phyloP scores from a whole-genome alignment of 2,797 vertebrate species.

The Buceros bicornis region DNA sequence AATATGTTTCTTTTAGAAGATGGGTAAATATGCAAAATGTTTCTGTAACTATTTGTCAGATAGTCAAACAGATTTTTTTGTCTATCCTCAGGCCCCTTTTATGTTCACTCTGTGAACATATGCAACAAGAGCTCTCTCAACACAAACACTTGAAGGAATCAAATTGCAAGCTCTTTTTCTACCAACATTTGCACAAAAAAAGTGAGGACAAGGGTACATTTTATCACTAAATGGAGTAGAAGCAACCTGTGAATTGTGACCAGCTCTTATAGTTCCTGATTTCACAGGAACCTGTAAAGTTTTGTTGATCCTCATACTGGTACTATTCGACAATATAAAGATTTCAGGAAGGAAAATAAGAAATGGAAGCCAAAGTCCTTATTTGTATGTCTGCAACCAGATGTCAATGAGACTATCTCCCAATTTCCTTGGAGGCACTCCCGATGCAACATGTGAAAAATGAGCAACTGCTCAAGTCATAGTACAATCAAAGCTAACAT shows the following conservation, averaged over 20 bases:
- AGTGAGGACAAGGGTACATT: background rate
- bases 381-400: background rate
- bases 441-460: constrained; percentile 15
- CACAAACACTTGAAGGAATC: constrained; percentile 67
- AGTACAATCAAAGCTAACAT: background rate
- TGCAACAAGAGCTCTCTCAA: constrained; percentile 62
- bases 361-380: background rate
- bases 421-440: background rate
- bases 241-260: background rate
- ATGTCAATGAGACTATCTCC: background rate
- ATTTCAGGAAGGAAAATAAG: background rate
- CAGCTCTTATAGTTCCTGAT: background rate
- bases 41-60: constrained; percentile 70
- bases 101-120: constrained; percentile 68
- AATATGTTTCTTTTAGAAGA: constrained; percentile 73
- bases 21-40: constrained; percentile 71
- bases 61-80: constrained; percentile 74
- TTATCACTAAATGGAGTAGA: background rate
- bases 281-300: background rate
- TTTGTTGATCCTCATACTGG: background rate
- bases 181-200: background rate
- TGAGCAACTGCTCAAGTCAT: background rate
- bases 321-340: background rate
- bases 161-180: constrained; percentile 51
- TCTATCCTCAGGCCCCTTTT: constrained; percentile 68